These are phyloP conservation scores for Perodicticus potto DNA, from an alignment of 2,797 vertebrate species.

Conservation along the genomic window DNA sequence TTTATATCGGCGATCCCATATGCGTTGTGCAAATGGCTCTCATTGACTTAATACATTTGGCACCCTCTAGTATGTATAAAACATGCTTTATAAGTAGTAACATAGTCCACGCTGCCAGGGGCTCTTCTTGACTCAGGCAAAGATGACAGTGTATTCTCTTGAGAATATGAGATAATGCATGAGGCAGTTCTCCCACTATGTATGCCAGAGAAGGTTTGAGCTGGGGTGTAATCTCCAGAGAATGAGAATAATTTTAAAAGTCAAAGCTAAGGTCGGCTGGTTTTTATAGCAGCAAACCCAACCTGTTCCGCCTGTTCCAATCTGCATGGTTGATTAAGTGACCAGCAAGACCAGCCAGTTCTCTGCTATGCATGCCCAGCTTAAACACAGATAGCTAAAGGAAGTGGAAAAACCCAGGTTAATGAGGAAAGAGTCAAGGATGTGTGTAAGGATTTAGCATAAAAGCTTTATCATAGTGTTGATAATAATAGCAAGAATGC, in stretches of 20 bases:
- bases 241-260: constrained; percentile 61
- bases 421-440: neutral
- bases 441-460: neutral
- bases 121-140: constrained; percentile 49
- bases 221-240: neutral
- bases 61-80: constrained; percentile 12
- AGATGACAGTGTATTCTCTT: constrained; percentile 53
- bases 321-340: constrained; percentile 18
- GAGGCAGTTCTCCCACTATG: neutral
- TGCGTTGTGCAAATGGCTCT: constrained; percentile 33
- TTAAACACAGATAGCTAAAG: neutral
- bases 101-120: neutral
- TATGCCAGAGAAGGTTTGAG: constrained; percentile 1
- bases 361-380: neutral
- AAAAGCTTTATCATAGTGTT: neutral
- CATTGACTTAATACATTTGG: constrained; percentile 62
- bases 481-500: neutral
- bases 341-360: neutral
- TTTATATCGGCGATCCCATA: constrained; percentile 57
- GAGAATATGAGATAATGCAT: constrained; percentile 22
- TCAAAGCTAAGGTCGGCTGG: neutral
- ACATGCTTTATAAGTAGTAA: constrained; percentile 66
- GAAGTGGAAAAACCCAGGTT: constrained; percentile 57
- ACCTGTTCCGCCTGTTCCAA: constrained; percentile 49
- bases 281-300: constrained; percentile 44